Conservation (phyloP, 2,888 invertebrate species). For the Drosophila monieri region DNA sequence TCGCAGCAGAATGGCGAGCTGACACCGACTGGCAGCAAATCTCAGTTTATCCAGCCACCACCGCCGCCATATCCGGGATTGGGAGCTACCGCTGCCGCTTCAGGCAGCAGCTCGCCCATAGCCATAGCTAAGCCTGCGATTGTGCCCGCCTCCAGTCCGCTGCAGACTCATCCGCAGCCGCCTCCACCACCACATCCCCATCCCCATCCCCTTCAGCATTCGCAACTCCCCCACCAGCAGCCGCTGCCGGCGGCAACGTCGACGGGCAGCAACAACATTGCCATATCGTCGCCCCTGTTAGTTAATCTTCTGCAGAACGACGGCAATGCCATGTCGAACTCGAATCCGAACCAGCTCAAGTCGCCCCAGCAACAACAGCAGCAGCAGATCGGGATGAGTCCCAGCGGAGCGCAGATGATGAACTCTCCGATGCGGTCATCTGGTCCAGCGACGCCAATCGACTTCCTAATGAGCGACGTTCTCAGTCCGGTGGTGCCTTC, state of each 20-base stretch:
- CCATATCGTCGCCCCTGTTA: conserved; percentile 93
- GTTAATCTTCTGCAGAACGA: conserved; percentile 97
- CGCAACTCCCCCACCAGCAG: conserved; percentile 4
- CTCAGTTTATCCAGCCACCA: conserved; percentile 82
- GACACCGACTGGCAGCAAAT: conserved; percentile 62
- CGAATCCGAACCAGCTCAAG: conserved; percentile 72
- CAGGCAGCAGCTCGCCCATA: conserved; percentile 51
- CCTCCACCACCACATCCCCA: too few species aligned
- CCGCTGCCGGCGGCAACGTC: conserved; percentile 55
- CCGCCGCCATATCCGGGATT: conserved; percentile 83
- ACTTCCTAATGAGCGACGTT: conserved; percentile 66
- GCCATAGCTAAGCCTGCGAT: conserved; percentile 42
- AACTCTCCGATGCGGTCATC: conserved; percentile 76
- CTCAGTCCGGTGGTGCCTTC: conserved; percentile 75
- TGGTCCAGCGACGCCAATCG: conserved; percentile 66
- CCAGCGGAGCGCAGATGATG: conserved; percentile 49
- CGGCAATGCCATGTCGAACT: conserved; percentile 81
- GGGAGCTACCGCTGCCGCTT: conserved; percentile 50
- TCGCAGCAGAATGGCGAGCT: conserved; percentile 28
- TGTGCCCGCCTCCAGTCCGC: conserved; percentile 31
- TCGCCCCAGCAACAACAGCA: conserved; percentile 64
- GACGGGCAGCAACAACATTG: conserved; percentile 85
- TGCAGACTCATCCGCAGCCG: conserved; percentile 19
- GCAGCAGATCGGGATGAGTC: conserved; percentile 67
- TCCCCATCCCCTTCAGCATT: conserved; percentile 30